phyloP scores from a whole-genome alignment of 2,797 vertebrate species.

The Spheniscus humboldti region DNA sequence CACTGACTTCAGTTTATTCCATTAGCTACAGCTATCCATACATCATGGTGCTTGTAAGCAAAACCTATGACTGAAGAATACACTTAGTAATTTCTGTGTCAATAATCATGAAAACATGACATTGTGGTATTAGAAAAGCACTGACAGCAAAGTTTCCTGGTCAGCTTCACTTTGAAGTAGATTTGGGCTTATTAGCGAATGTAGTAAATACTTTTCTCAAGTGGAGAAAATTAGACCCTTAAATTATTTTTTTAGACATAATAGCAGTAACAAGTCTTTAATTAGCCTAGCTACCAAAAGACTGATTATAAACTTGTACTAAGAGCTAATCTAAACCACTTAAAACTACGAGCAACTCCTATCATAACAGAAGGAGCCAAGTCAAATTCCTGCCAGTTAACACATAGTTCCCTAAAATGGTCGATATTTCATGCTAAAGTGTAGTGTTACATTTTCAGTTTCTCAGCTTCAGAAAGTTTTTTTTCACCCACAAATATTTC shows the following conservation, averaged over 20 bases:
- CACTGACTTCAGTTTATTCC: neutral
- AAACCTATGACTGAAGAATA: neutral
- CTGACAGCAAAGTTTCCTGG: neutral
- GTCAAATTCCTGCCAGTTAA: neutral
- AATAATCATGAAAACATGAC: neutral
- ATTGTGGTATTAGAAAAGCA: neutral
- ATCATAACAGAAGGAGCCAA: neutral
- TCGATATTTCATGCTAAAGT: neutral
- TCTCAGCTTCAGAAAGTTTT: neutral
- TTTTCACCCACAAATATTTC: neutral
- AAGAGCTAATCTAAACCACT: neutral
- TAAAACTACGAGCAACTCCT: neutral
- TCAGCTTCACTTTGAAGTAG: neutral
- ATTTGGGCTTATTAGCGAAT: neutral
- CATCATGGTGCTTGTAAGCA: neutral
- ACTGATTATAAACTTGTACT: neutral
- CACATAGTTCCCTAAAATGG: neutral
- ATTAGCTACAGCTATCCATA: neutral
- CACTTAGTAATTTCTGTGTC: neutral
- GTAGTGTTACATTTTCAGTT: neutral
- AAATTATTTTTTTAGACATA: neutral
- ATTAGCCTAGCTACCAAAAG: neutral
- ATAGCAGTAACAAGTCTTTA: neutral
- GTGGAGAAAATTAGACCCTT: neutral
- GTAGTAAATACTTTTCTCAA: neutral